phyloP scores from a whole-genome alignment of 2,888 invertebrate genomes.

The Brachypalpus laphriformis region DNA sequence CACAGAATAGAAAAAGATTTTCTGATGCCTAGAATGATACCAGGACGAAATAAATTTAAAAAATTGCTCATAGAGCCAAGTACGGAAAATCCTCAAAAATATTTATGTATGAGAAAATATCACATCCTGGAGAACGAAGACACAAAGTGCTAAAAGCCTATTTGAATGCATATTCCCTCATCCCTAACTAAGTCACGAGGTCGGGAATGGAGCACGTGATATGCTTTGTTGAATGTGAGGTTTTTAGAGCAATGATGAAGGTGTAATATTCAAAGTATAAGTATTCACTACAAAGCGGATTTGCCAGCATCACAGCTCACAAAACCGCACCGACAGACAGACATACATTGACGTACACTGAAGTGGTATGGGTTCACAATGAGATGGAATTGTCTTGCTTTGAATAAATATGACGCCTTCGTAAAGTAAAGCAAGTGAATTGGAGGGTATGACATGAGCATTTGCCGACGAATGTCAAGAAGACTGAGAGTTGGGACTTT shows the following conservation, averaged over 20 bases:
- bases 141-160: slow-evolving; percentile 15
- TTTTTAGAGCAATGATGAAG: slow-evolving; percentile 3
- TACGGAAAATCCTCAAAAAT: background rate
- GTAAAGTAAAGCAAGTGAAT: background rate
- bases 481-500: background rate
- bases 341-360: background rate
- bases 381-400: background rate
- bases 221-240: slow-evolving; percentile 3
- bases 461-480: slow-evolving; percentile 8
- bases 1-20: background rate
- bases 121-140: background rate
- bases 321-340: background rate
- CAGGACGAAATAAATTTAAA: background rate
- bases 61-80: background rate
- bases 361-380: background rate
- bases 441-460: slow-evolving; percentile 10
- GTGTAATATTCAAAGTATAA: slow-evolving; percentile 13
- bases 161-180: background rate
- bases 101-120: background rate
- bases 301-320: slow-evolving; percentile 8
- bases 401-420: background rate
- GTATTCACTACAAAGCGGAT: slow-evolving; percentile 24
- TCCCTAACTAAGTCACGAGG: background rate
- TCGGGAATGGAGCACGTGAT: background rate
- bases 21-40: background rate